Base-by-base conservation (phyloP, 2,888 invertebrate species). In the Conchocele bisecta region DNA sequence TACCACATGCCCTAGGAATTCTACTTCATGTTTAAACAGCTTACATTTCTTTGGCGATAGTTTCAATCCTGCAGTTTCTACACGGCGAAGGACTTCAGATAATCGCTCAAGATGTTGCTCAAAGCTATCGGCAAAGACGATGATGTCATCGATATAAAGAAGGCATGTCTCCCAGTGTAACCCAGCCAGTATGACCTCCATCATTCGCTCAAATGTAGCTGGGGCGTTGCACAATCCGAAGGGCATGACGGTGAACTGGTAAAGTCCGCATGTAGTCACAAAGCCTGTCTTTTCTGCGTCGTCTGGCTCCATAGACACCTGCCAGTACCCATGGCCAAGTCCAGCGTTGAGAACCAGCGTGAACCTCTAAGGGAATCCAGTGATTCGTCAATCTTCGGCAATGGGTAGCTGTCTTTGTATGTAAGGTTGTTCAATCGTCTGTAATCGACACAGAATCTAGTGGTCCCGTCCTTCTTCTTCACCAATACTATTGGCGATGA, bases 321-420 rank as follows among this genome's bases (percentile, higher is more conserved):
- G 68, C 75, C 71, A 72, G 41, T 75, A 75, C 13, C 75, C 68
- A 37, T 54, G 17, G 65, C 51, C 42, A 68, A 41, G 35, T 72
- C 64, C 22, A 75, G 26, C 28, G 64, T 75, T 51, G 59, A 63
- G 28, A 71, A 71, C 57, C 61, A 75, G 28, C 53, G 39, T 33
- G 63, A 39, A 17, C 50, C 54, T 35, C 59, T 56, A 11, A 72
- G 31, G 13, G 71, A 37, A 37, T 75, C 72, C 11, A 71, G 26
- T 1, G 67, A 48, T 15, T 71, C 67, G 44, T 46, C 50, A n/a
- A 72, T 76, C 20, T 60, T 57, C 24, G 69, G 72, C 7, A 76
- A 20, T 26, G 72, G 72, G 50, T 69, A 72, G 2, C 54, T 56
- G 53, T 75, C 71, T 33, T 75, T 75, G 28, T 22, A 54, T 4